phyloP scores from a whole-genome alignment of 2,888 invertebrate genomes.

The Fragum fragum region DNA sequence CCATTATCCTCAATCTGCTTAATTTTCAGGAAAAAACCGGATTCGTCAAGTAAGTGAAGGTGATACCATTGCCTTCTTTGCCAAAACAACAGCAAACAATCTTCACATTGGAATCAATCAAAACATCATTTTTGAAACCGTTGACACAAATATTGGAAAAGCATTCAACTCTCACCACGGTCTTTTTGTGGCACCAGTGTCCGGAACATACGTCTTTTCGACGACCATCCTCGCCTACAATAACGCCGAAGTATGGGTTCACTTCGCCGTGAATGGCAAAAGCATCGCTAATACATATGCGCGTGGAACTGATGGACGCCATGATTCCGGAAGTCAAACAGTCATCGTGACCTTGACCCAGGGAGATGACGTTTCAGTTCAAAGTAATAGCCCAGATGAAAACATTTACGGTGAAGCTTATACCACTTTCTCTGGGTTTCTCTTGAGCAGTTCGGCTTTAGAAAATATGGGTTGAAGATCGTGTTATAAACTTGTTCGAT shows the following conservation, averaged over 20 bases:
- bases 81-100: background rate
- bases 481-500: too few species aligned
- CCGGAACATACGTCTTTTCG: constrained; percentile 23
- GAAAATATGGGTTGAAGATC: background rate
- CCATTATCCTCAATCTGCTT: too few species aligned
- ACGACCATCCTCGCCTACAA: constrained; percentile 26
- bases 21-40: too few species aligned
- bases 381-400: background rate
- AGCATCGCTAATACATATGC: constrained; percentile 9
- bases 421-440: constrained; percentile 43
- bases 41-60: background rate
- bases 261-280: constrained; percentile 33
- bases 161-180: constrained; percentile 22
- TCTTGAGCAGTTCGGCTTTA: background rate
- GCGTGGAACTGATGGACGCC: constrained; percentile 37
- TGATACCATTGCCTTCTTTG: constrained; percentile 25
- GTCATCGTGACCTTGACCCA: constrained; percentile 24
- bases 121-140: constrained; percentile 36
- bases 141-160: constrained; percentile 20
- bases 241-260: constrained; percentile 32
- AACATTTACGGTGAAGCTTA: constrained; percentile 20
- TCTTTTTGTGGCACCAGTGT: constrained; percentile 6
- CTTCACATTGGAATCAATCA: constrained; percentile 9
- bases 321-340: constrained; percentile 37
- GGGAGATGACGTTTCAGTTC: constrained; percentile 40